These are phyloP conservation scores for Pantelozetes paolii DNA, from an alignment of 2,888 invertebrate genomes.

Conservation along the genomic window DNA sequence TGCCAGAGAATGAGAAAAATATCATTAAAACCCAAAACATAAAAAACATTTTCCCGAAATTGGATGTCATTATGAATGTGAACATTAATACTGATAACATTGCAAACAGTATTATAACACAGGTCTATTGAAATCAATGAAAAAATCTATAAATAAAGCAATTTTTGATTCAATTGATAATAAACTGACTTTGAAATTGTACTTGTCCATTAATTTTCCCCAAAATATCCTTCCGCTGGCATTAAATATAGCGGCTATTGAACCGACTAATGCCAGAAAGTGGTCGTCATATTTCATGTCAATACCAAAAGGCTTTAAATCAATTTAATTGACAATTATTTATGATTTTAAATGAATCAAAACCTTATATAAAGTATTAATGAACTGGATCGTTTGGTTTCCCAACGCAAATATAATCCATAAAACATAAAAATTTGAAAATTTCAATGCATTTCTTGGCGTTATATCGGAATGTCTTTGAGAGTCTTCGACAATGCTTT, in stretches of 20 bases:
- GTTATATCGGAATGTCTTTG: constrained; percentile 40
- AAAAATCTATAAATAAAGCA: constrained; percentile 42
- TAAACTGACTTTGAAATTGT: constrained; percentile 50
- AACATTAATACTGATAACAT: constrained; percentile 46
- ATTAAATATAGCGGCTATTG: constrained; percentile 55
- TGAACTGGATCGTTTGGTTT: constrained; percentile 50
- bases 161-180: background rate
- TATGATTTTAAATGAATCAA: background rate
- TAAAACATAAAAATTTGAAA: constrained; percentile 51
- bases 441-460: constrained; percentile 48
- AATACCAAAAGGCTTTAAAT: constrained; percentile 53
- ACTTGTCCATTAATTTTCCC: constrained; percentile 55
- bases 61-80: constrained; percentile 48
- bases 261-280: constrained; percentile 55
- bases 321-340: constrained; percentile 12
- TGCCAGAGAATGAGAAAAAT: constrained; percentile 51
- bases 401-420: constrained; percentile 52
- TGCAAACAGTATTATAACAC: constrained; percentile 47
- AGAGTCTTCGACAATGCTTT: background rate
- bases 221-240: constrained; percentile 54
- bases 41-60: constrained; percentile 48
- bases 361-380: constrained; percentile 53
- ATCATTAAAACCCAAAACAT: constrained; percentile 51
- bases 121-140: constrained; percentile 45
- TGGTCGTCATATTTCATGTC: constrained; percentile 55